A percentile compares a stretch with the other conserved stretches of the same genome.
These are phyloP conservation scores for Euura lappo DNA, from an alignment of 1,140 invertebrate genomes.

Conservation along the genomic window DNA sequence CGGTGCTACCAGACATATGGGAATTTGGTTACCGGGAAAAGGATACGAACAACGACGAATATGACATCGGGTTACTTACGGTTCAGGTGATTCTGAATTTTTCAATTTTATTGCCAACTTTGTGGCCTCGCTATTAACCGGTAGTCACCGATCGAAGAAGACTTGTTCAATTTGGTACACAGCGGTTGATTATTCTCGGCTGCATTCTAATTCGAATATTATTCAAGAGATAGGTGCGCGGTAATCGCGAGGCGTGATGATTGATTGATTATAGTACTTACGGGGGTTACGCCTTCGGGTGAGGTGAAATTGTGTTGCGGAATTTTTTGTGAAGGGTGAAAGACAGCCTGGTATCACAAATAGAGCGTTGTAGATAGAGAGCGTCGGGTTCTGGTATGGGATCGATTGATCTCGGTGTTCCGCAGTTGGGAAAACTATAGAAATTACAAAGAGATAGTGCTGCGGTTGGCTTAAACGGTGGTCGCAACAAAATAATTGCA, in stretches of 20 bases:
- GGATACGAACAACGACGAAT: too few relatives aligned
- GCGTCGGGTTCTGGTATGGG: background rate
- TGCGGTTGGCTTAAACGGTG: background rate
- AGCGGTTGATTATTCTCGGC: too few relatives aligned
- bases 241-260: background rate
- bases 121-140: too few relatives aligned
- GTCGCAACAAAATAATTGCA: constrained; percentile 7
- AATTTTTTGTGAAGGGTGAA: background rate
- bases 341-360: background rate
- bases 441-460: constrained; percentile 2
- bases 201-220: background rate
- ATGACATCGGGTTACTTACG: too few relatives aligned
- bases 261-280: background rate
- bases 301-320: background rate
- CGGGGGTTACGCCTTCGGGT: background rate
- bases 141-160: too few relatives aligned
- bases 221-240: background rate
- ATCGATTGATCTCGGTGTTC: constrained; percentile 1
- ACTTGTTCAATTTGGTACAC: too few relatives aligned
- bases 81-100: too few relatives aligned
- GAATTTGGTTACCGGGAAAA: too few relatives aligned
- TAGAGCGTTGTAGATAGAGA: background rate
- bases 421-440: background rate
- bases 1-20: too few relatives aligned
- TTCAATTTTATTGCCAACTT: too few relatives aligned